These are phyloP conservation scores for Camponotus fellah DNA, from an alignment of 2,888 invertebrate species.

Conservation along the genomic window DNA sequence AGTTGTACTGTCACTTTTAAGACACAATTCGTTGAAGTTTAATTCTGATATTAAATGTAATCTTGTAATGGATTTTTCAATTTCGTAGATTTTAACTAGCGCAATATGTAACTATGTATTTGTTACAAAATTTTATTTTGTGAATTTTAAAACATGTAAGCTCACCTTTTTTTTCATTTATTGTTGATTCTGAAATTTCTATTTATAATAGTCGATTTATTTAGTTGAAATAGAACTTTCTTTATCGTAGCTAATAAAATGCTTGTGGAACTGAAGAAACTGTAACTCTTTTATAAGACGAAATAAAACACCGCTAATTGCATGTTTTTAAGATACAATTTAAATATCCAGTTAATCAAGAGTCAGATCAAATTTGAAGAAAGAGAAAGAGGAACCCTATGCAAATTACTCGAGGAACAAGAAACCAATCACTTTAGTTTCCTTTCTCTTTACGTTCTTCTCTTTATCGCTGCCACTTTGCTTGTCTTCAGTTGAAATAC, in stretches of 20 bases:
- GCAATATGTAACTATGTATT: not conserved
- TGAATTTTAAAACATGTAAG: not conserved
- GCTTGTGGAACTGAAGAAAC: not conserved
- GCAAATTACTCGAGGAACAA: constrained; percentile 27
- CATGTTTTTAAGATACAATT: not conserved
- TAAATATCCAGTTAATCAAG: constrained; percentile 16
- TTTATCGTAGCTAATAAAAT: not conserved
- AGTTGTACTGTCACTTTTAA: constrained; percentile 3
- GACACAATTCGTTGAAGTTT: not conserved
- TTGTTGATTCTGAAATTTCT: not conserved
- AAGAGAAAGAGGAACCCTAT: not conserved
- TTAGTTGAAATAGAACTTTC: not conserved
- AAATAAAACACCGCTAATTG: not conserved
- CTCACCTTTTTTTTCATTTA: not conserved
- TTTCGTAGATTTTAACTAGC: not conserved
- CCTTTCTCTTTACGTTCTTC: not conserved
- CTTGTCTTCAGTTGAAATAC: constrained; percentile 12
- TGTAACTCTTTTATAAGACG: not conserved
- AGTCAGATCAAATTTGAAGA: constrained; percentile 6
- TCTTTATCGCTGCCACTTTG: constrained; percentile 2
- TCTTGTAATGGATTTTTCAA: not conserved
- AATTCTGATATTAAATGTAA: not conserved
- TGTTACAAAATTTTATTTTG: not conserved
- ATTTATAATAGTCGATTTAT: not conserved
- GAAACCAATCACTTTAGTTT: constrained; percentile 21